Conservation (phyloP, 2,113 vertebrate genomes). For the Bujurquina vittata region DNA sequence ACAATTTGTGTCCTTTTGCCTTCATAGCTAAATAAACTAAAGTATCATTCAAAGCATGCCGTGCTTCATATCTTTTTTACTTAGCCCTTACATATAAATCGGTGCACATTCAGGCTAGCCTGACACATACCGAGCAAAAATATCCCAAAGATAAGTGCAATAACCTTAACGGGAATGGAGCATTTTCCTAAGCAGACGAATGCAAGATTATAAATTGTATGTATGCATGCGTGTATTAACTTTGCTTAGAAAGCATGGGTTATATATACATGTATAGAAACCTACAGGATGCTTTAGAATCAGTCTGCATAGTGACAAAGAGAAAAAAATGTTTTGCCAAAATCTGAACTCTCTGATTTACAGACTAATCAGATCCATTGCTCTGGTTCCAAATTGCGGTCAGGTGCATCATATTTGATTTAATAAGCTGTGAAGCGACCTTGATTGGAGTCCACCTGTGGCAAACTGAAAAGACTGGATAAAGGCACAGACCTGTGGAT, state of each 20-base stretch:
- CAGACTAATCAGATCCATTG: background rate
- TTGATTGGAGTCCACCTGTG: background rate
- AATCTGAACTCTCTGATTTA: background rate
- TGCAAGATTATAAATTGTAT: accelerated
- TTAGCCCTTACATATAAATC: no score
- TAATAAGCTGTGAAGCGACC: background rate
- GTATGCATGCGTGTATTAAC: background rate
- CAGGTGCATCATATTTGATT: background rate
- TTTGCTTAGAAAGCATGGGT: background rate
- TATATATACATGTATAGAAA: background rate
- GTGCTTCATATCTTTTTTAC: background rate
- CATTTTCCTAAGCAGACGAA: background rate
- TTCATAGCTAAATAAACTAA: background rate
- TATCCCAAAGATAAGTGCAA: background rate
- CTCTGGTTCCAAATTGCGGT: background rate
- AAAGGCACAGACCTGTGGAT: background rate
- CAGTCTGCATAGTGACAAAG: background rate
- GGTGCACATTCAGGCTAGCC: background rate
- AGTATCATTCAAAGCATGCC: background rate
- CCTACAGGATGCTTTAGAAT: background rate
- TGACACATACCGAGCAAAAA: background rate
- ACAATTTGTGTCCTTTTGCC: background rate
- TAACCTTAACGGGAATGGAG: background rate
- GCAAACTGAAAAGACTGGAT: background rate
- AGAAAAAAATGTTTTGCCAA: background rate